phyloP scores from a whole-genome alignment of 2,113 vertebrate species.

The Lepus americanus region DNA sequence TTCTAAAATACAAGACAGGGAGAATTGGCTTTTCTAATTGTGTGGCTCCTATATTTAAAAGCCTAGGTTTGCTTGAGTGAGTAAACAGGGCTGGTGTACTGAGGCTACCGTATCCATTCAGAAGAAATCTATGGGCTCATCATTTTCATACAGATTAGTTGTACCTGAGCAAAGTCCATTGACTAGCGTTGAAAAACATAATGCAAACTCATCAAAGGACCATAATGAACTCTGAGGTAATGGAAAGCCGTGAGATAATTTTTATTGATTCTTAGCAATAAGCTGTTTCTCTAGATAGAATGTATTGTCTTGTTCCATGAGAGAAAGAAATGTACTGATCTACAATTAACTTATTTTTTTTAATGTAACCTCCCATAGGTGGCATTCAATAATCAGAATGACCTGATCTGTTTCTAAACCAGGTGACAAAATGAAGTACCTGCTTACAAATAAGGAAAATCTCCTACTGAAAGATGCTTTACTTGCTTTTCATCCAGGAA shows the following conservation, averaged over 20 bases:
- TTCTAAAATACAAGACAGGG: slow-evolving; percentile 40
- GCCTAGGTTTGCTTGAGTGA: slow-evolving; percentile 66
- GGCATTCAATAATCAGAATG: slow-evolving; percentile 41
- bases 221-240: slow-evolving; percentile 68
- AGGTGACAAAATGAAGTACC: slow-evolving; percentile 47
- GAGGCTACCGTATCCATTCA: neutral
- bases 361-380: neutral
- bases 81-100: slow-evolving; percentile 60
- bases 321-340: slow-evolving; percentile 25
- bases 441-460: neutral
- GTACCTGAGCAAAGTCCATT: slow-evolving; percentile 32
- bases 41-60: slow-evolving; percentile 22
- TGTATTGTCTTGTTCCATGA: slow-evolving; percentile 36
- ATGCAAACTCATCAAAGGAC: slow-evolving; percentile 69
- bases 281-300: neutral
- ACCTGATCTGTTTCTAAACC: neutral
- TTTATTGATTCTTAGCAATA: slow-evolving; percentile 63
- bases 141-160: slow-evolving; percentile 56
- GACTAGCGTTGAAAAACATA: slow-evolving; percentile 56
- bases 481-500: slow-evolving; percentile 14
- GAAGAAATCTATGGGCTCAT: slow-evolving; percentile 40
- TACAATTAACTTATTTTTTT: slow-evolving; percentile 13
- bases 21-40: slow-evolving; percentile 58
- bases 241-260: slow-evolving; percentile 52
- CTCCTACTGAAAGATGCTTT: neutral